These are phyloP conservation scores for Thalassarche chlororhynchos DNA, from an alignment of 2,113 vertebrate genomes.

Conservation along the genomic window DNA sequence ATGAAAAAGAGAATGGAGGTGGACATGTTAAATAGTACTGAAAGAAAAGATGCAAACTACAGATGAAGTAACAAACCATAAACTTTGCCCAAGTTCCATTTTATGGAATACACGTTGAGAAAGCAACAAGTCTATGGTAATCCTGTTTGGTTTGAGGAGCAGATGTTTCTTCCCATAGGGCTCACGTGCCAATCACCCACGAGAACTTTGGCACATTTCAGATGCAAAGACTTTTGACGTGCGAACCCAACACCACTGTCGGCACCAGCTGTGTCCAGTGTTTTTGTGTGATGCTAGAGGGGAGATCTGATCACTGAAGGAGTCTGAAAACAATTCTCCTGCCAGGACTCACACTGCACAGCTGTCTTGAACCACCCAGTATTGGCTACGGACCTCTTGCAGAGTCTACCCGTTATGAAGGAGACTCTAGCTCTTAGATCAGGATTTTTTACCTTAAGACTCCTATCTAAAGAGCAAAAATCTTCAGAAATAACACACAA, in stretches of 20 bases:
- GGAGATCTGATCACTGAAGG: background rate
- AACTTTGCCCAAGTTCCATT: background rate
- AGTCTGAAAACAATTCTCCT: background rate
- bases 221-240: background rate
- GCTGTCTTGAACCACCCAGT: background rate
- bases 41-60: background rate
- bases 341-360: background rate
- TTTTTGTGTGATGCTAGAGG: background rate
- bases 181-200: fast-evolving
- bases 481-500: background rate
- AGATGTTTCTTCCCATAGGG: background rate
- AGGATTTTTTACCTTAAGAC: background rate
- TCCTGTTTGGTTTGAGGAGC: background rate
- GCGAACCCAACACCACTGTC: fast-evolving
- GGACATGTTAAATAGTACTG: background rate
- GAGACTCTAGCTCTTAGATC: background rate
- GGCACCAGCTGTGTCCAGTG: background rate
- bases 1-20: background rate
- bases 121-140: background rate
- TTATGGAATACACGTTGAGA: background rate
- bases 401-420: background rate
- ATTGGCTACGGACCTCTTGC: background rate
- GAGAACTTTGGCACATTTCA: background rate
- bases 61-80: background rate
- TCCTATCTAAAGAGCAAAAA: background rate